Base-by-base conservation (phyloP, 2,888 invertebrate species). In the Phymatocera aterrima region DNA sequence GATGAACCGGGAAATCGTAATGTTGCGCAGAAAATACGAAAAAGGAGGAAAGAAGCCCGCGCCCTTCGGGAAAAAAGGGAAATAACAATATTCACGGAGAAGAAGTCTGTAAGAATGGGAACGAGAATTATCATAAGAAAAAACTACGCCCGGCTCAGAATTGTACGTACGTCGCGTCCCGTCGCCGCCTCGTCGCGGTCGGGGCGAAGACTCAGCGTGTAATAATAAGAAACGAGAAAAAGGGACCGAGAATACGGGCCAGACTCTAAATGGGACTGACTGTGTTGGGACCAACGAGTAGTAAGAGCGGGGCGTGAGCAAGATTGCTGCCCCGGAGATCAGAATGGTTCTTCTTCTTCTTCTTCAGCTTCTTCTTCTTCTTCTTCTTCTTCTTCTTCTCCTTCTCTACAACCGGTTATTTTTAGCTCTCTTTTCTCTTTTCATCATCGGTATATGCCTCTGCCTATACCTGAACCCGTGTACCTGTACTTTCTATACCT, bases 341-440 rank as follows among this genome's bases (percentile, higher is more conserved):
- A 68, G 68, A 68, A 68, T 68, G 43, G 79, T 78, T 77, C 77
- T 72, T 68, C 46, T 77, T 68, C 80, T 79, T 75, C 65, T 65
- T 75, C 70, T 79, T 28, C 12, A 28, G 21, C 60, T 60, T 60
- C 12, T 60, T 21, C 60, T 21, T 28, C 64, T 28, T 10, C 60
- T 60, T 21, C 28, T 21, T 28, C n/a, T 51, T n/a, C 10, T 18
- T 15, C 51, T 4, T 40, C 8, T 40, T 78, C 72, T 74, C 74
- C 60, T n/a, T 78, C 37, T 46, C 68, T 46, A 68, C 68, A 68
- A 68, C 68, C 68, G 68, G 68, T 68, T 68, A 31, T 68, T 68
- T 68, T 68, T 68, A 68, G 68, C n/a, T 43, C 24, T 68, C 43
- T 43, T 68, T 68, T 43, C 43, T 43, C 68, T 37, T 24, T 28